phyloP scores from a whole-genome alignment of 2,888 invertebrate species.

The Coecobrya sp. region DNA sequence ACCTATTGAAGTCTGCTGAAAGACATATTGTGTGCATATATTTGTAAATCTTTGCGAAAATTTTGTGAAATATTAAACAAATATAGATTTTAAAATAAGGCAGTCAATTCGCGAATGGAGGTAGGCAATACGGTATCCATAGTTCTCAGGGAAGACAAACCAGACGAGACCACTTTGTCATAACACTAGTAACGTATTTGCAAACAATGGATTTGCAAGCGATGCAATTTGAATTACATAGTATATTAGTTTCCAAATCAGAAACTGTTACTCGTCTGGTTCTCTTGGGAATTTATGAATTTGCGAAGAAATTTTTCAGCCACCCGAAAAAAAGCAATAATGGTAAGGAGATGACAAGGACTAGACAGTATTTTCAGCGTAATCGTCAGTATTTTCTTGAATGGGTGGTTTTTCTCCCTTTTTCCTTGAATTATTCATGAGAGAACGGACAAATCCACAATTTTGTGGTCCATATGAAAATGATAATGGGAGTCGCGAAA shows the following conservation, averaged over 20 bases:
- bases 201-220: too few relatives aligned
- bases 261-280: not conserved
- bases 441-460: conserved; percentile 33
- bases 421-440: conserved; percentile 61
- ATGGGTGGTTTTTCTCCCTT: not conserved
- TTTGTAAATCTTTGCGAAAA: not conserved
- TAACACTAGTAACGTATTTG: too few relatives aligned
- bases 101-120: not conserved
- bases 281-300: conserved; percentile 33
- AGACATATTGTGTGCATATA: not conserved
- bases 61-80: not conserved
- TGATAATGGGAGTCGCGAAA: conserved; percentile 34
- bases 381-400: conserved; percentile 14
- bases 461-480: conserved; percentile 43
- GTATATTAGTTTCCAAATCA: not conserved
- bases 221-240: not conserved
- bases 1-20: not conserved
- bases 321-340: conserved; percentile 1
- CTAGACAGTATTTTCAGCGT: not conserved
- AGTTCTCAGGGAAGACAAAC: too few relatives aligned
- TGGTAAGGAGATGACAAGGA: not conserved
- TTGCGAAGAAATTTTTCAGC: not conserved
- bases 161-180: too few relatives aligned
- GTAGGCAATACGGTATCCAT: too few relatives aligned
- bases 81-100: not conserved